Evolutionary conservation across 2,888 invertebrate genomes (phyloP).

Genomic region (Rhodophaea formosa): DNA sequence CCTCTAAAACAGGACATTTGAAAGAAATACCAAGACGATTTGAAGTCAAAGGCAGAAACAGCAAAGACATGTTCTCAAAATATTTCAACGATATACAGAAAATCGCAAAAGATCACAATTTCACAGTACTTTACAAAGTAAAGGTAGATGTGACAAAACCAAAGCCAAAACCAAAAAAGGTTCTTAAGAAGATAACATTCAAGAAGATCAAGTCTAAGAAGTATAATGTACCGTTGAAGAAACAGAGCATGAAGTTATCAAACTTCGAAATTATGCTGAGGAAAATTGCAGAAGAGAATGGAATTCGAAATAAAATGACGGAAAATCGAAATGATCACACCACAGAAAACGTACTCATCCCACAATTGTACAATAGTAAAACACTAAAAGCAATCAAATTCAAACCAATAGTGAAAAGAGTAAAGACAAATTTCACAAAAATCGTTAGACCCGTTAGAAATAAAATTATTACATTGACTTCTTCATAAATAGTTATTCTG

Average conservation of each 20-base stretch:
- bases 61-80: conserved; percentile 47
- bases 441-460: conserved; percentile 55
- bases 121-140: conserved; percentile 53
- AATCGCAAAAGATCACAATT: conserved; percentile 50
- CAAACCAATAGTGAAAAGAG: conserved; percentile 53
- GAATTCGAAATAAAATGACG: conserved; percentile 27
- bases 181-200: conserved; percentile 30
- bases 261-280: conserved; percentile 60
- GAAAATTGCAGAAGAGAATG: conserved; percentile 51
- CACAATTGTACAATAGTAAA: conserved; percentile 40
- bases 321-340: conserved; percentile 31
- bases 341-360: conserved; percentile 32
- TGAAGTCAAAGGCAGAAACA: conserved; percentile 47
- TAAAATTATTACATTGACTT: conserved; percentile 50
- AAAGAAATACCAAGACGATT: conserved; percentile 57
- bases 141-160: conserved; percentile 48
- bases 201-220: conserved; percentile 55
- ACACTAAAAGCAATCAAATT: conserved; percentile 48
- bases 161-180: conserved; percentile 33
- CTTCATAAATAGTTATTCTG: background rate
- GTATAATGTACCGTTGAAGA: conserved; percentile 66
- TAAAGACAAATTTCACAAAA: conserved; percentile 56
- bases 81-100: conserved; percentile 50
- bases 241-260: conserved; percentile 65
- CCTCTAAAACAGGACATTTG: conserved; percentile 34